Conservation (phyloP, 1,140 invertebrate species). For the Macrocentrus cingulum region DNA sequence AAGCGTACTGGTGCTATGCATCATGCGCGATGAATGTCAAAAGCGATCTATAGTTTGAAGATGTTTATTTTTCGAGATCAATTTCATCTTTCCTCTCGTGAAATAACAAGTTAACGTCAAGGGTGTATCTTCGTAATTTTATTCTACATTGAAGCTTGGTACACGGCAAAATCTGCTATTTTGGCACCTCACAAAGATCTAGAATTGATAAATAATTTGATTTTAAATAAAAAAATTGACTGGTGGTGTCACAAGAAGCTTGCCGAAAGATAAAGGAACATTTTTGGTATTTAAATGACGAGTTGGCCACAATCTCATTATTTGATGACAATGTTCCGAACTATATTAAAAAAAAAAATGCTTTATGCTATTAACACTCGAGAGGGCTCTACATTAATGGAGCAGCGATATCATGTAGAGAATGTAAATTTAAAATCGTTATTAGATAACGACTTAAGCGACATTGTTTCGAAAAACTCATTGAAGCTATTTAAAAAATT, state of each 20-base stretch:
- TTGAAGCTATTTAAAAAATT: conserved; percentile 17
- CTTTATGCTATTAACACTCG: not conserved
- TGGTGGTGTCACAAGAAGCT: not conserved
- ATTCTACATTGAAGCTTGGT: conserved; percentile 2
- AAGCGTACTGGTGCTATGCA: conserved; percentile 25
- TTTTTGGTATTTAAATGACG: not conserved
- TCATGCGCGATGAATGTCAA: conserved; percentile 34
- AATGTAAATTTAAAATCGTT: not conserved
- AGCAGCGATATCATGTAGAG: not conserved
- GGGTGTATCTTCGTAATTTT: conserved; percentile 1
- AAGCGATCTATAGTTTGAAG: conserved; percentile 31
- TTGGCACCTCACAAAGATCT: not conserved
- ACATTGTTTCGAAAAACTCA: not conserved
- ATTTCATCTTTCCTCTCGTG: not conserved
- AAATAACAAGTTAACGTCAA: not conserved
- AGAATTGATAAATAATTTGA: not conserved
- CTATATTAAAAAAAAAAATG: not conserved
- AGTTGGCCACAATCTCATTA: not conserved
- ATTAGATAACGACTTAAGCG: not conserved
- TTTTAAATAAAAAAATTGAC: not conserved
- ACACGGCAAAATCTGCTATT: not conserved
- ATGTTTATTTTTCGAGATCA: conserved; percentile 28
- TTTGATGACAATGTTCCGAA: conserved; percentile 23
- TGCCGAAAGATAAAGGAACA: not conserved
- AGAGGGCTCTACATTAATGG: not conserved